Conservation (phyloP, 2,113 vertebrate genomes). For the Helogale parvula region DNA sequence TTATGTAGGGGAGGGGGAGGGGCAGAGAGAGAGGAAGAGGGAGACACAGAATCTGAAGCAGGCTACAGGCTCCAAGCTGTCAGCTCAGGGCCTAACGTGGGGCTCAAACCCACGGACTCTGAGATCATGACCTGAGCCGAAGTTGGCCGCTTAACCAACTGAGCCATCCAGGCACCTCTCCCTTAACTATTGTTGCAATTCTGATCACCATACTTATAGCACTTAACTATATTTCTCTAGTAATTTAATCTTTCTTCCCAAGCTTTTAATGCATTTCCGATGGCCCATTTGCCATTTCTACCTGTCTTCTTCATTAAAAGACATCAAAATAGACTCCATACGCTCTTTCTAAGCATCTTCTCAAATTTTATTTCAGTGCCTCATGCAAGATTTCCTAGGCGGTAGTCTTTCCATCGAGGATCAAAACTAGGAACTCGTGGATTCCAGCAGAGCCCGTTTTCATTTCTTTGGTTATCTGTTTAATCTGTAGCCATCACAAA, state of each 20-base stretch:
- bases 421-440: not conserved
- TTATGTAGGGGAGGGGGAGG: too few relatives aligned
- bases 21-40: too few relatives aligned
- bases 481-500: not conserved
- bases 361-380: not conserved
- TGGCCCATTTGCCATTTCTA: not conserved
- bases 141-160: too few relatives aligned
- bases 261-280: not conserved
- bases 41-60: too few relatives aligned
- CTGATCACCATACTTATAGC: not conserved
- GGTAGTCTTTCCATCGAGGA: not conserved
- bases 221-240: not conserved
- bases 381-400: not conserved
- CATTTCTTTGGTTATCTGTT: not conserved
- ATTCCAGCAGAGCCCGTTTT: not conserved
- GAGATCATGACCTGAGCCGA: too few relatives aligned
- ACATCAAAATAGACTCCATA: not conserved
- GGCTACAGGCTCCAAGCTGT: too few relatives aligned
- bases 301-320: not conserved
- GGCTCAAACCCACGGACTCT: too few relatives aligned
- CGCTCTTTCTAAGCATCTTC: not conserved
- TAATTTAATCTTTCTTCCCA: not conserved
- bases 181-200: not conserved
- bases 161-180: too few relatives aligned
- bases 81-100: too few relatives aligned